Evolutionary conservation across 2,797 vertebrate genomes (phyloP).

Genomic region (Sebastes kiyomatsui): DNA sequence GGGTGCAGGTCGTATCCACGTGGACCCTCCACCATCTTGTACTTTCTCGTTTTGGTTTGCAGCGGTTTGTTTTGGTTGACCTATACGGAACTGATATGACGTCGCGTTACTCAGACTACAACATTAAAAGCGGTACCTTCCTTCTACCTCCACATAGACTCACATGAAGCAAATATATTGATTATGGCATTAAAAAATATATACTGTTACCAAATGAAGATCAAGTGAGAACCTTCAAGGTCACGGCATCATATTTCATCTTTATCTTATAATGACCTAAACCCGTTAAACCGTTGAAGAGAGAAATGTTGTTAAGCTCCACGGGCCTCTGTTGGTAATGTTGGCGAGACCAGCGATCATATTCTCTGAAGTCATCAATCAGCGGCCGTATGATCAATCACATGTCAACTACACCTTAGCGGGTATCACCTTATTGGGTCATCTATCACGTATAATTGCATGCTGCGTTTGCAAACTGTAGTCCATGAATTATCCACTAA

Average conservation of each 20-base stretch:
- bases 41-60: too few species aligned
- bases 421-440: constrained; percentile 42
- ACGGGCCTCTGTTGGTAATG: background rate
- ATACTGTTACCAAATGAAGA: background rate
- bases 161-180: too few species aligned
- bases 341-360: background rate
- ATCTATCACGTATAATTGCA: constrained; percentile 61
- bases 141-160: too few species aligned
- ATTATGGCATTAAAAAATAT: background rate
- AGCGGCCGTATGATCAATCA: constrained; percentile 55
- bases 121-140: too few species aligned
- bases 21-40: too few species aligned
- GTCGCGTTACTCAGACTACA: too few species aligned
- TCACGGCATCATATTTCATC: background rate
- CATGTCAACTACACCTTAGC: constrained; percentile 44
- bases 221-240: background rate
- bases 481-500: constrained; percentile 41
- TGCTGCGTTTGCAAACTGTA: constrained; percentile 31
- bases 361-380: constrained; percentile 53
- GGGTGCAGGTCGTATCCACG: too few species aligned
- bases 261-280: background rate
- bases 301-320: background rate
- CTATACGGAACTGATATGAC: rapidly evolving
- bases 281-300: background rate
- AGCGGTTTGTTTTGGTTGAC: too few species aligned